These are phyloP conservation scores for Tympanuchus pallidicinctus DNA, from an alignment of 2,113 vertebrate species.

Conservation along the genomic window DNA sequence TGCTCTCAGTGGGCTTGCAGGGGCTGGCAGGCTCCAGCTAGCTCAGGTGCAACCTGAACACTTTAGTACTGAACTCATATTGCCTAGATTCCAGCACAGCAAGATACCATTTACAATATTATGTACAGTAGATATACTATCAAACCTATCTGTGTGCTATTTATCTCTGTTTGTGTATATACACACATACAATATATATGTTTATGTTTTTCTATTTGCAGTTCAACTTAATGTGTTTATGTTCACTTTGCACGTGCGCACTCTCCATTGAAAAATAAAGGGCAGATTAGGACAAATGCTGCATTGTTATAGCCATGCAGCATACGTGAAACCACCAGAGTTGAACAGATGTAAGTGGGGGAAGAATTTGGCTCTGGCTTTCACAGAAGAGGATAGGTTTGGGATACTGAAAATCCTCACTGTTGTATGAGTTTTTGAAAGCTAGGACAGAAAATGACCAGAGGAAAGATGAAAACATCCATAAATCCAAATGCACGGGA, in stretches of 20 bases:
- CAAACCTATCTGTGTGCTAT: slow-evolving; percentile 36
- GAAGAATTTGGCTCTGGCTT: slow-evolving; percentile 54
- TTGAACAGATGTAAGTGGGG: slow-evolving; percentile 61
- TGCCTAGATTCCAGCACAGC: slow-evolving; percentile 79
- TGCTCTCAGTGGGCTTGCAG: slow-evolving; percentile 87
- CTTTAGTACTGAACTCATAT: slow-evolving; percentile 76
- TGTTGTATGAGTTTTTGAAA: neutral
- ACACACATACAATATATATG: neutral
- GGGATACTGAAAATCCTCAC: slow-evolving; percentile 1
- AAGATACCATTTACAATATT: slow-evolving; percentile 72
- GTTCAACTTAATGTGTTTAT: neutral
- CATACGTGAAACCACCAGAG: slow-evolving; percentile 40
- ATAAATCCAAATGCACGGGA: neutral
- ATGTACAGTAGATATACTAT: slow-evolving; percentile 73
- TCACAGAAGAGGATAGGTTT: neutral
- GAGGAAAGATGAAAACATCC: neutral
- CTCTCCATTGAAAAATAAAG: slow-evolving; percentile 19
- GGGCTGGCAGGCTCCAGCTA: slow-evolving; percentile 84
- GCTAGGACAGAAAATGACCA: neutral
- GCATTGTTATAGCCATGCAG: neutral
- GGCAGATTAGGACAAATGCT: slow-evolving; percentile 67
- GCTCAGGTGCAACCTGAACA: slow-evolving; percentile 84
- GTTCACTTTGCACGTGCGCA: neutral
- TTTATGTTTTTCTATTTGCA: neutral
- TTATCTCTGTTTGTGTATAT: slow-evolving; percentile 6